phyloP scores from a whole-genome alignment of 2,113 vertebrate genomes.

The Neotoma lepida region DNA sequence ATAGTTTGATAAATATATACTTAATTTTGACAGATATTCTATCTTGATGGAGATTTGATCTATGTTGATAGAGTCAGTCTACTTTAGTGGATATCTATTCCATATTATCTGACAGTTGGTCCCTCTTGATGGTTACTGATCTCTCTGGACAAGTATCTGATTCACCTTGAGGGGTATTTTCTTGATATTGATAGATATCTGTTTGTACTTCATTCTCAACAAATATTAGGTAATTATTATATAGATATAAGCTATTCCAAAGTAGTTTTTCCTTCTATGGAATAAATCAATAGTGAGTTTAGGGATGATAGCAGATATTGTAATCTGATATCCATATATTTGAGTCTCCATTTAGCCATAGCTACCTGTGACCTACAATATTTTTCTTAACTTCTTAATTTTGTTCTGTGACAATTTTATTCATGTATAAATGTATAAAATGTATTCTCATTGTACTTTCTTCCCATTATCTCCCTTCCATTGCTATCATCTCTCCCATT shows the following conservation, averaged over 20 bases:
- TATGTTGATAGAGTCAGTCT: not conserved
- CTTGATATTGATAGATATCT: not conserved
- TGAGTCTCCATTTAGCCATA: not conserved
- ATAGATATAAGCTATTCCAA: not conserved
- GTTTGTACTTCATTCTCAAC: not conserved
- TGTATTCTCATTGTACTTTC: not conserved
- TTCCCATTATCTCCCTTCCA: not conserved
- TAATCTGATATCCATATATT: not conserved
- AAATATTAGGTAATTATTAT: not conserved
- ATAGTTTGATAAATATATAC: not conserved
- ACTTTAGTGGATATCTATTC: not conserved
- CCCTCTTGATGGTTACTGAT: not conserved
- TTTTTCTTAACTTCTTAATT: not conserved
- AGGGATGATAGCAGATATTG: not conserved
- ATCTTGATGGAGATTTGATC: not conserved
- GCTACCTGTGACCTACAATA: not conserved
- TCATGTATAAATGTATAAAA: not conserved
- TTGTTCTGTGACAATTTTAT: not conserved
- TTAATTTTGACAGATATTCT: not conserved
- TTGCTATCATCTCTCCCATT: rapidly evolving
- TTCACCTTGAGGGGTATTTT: not conserved
- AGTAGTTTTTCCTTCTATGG: not conserved
- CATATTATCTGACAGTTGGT: not conserved
- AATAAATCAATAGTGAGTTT: not conserved
- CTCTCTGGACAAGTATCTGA: not conserved